A percentile compares a stretch with the other conserved stretches of the same genome.
These are phyloP conservation scores for Diabrotica undecimpunctata DNA, from an alignment of 1,140 invertebrate genomes.

Conservation along the genomic window DNA sequence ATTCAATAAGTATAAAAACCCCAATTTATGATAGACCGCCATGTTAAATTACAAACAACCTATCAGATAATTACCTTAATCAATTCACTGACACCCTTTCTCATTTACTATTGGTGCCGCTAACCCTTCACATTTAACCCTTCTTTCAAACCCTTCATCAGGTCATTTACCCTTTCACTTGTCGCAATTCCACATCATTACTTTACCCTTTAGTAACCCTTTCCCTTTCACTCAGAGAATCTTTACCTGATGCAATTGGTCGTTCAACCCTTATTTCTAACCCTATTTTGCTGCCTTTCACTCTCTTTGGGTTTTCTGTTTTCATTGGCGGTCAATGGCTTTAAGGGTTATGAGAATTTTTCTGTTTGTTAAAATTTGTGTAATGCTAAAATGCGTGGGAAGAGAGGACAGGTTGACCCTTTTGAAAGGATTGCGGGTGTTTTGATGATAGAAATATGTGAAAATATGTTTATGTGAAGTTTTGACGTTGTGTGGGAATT, in stretches of 20 bases:
- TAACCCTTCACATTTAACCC: slow-evolving; percentile 6
- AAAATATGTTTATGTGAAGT: background rate
- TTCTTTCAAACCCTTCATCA: background rate
- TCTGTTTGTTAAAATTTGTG: background rate
- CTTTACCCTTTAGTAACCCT: slow-evolving; percentile 2
- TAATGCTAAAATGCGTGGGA: slow-evolving; percentile 3
- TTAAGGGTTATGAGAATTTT: slow-evolving; percentile 5
- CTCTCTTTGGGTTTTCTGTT: slow-evolving; percentile 1
- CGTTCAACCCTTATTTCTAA: slow-evolving; percentile 9
- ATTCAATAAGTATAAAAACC: too few species aligned
- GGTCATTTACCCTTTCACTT: slow-evolving; percentile 13
- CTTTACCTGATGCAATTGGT: slow-evolving; percentile 11
- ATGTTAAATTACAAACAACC: background rate
- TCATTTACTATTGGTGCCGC: background rate
- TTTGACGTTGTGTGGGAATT: background rate
- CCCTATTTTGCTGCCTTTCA: background rate
- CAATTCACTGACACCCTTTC: slow-evolving; percentile 5
- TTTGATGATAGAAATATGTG: background rate
- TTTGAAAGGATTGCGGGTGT: background rate
- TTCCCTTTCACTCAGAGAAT: slow-evolving; percentile 4
- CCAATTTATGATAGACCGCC: too few species aligned
- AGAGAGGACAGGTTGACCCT: background rate
- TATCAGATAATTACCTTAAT: slow-evolving; percentile 4
- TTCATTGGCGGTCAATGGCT: slow-evolving; percentile 5
- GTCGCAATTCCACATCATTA: slow-evolving; percentile 3